Conservation (phyloP, 2,888 invertebrate genomes). For the Tetragnatha montana region DNA sequence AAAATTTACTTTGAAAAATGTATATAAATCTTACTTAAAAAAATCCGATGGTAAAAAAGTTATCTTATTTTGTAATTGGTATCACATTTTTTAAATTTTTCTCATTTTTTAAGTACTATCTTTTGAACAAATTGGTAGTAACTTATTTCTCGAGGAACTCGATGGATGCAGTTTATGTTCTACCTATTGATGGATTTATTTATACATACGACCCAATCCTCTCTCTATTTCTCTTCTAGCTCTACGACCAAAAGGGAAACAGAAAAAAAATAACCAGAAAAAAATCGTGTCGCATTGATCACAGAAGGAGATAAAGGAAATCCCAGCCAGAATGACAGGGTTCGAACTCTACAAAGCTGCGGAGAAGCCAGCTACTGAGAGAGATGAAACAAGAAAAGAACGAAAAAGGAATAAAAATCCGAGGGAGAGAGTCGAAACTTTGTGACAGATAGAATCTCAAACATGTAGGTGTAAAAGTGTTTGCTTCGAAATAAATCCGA, state of each 20-base stretch:
- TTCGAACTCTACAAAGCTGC: constrained; percentile 14
- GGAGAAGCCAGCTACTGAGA: not conserved
- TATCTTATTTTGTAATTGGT: no score
- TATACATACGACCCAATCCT: no score
- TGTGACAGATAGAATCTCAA: not conserved
- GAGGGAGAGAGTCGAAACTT: not conserved
- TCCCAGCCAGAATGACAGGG: constrained; percentile 23
- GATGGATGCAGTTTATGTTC: no score
- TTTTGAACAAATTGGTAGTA: no score
- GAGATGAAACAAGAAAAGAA: constrained; percentile 8
- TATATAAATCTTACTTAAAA: no score
- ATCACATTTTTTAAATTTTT: no score
- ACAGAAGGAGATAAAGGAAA: not conserved
- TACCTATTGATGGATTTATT: no score
- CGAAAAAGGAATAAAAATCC: constrained; percentile 1
- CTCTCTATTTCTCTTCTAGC: no score
- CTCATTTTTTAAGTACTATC: no score
- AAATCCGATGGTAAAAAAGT: no score
- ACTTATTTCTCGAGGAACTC: no score
- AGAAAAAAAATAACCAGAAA: not conserved
- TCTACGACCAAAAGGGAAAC: not conserved
- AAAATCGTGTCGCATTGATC: not conserved
- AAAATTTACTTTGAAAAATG: no score
- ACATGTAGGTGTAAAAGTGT: constrained; percentile 10
- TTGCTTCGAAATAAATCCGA: not conserved